phyloP scores from a whole-genome alignment of 2,113 vertebrate species.

The Sphyrna mokarran region DNA sequence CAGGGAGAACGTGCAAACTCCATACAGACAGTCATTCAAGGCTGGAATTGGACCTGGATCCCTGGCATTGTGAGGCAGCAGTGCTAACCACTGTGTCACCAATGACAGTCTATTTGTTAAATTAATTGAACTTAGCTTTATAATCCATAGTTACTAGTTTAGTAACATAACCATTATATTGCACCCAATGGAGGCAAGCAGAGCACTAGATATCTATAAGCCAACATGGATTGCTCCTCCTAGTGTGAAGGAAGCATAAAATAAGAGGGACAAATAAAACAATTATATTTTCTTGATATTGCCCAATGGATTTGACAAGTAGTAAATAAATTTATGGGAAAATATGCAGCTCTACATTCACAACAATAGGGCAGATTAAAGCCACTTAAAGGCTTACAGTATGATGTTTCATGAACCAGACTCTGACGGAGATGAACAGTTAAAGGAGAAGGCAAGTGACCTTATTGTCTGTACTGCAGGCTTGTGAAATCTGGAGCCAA shows the following conservation, averaged over 20 bases:
- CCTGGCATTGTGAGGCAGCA: too few species aligned
- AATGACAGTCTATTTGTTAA: too few species aligned
- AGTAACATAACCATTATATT: neutral
- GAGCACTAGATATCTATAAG: neutral
- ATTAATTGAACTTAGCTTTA: neutral
- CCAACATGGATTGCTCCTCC: neutral
- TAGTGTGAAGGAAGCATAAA: neutral
- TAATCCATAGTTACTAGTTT: neutral
- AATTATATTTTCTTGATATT: neutral
- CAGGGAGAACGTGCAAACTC: too few species aligned
- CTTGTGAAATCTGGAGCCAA: neutral
- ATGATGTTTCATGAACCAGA: slow-evolving; percentile 29
- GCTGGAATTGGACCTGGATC: too few species aligned
- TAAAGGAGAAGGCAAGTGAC: neutral
- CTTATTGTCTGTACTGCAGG: neutral
- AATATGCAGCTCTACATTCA: slow-evolving; percentile 22
- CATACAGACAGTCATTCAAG: too few species aligned
- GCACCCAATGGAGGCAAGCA: neutral
- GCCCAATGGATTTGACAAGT: neutral
- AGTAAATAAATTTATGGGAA: slow-evolving; percentile 24
- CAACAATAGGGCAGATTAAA: slow-evolving; percentile 22
- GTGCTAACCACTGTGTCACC: too few species aligned
- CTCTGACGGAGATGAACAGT: slow-evolving; percentile 15
- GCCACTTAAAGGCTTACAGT: slow-evolving; percentile 29
- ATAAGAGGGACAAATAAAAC: neutral